Evolutionary conservation across 2,888 invertebrate genomes (phyloP), one percentile per base, ranked within the genome.

Genomic region (Tridacna gigas): DNA sequence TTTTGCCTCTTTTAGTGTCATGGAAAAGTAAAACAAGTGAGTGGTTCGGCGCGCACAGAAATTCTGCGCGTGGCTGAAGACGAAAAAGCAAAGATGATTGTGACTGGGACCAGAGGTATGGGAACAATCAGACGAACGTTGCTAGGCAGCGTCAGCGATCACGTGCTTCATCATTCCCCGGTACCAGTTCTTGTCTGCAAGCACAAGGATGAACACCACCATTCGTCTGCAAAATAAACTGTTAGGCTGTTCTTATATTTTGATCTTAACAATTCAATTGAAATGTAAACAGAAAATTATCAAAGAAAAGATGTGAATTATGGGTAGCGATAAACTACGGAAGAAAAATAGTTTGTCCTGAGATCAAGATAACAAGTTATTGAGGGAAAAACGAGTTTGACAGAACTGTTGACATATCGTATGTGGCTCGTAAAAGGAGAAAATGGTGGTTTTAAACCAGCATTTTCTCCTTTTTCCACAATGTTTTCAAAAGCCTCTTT

Each of bases 61-160:
- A 74, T 86, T 12, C 15, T 84, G 26, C 75, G 80, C 18, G 86
- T 80, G 13, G 82, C 88, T 7, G 86, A 88, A 26, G 89, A 89
- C 28, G 88, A 86, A 13, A 82, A 85, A n/a, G 89, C 77, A 4
- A 74, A 69, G 25, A 65, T 86, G 77, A 89, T 89, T 12, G 79
- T 89, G 15, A 86, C 81, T 26, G 88, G 88, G n/a, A 83, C 84
- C 71, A 80, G 84, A 73, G 86, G 89, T 51, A 86, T 86, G 86
- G 89, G 89, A 11, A 83, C 74, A n/a, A 71, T 89, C 47, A 75
- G 80, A 45, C 83, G 89, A 15, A 89, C 89, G 22, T 79, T 89
- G 20, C 76, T 89, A 18, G 89, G 89, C 81, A 89, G 89, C 79
- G 86, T 89, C 51, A 89, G 89, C 76, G 89, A 89, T 77, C 88